phyloP scores from a whole-genome alignment of 1,140 invertebrate genomes.

The Dreissena polymorpha region DNA sequence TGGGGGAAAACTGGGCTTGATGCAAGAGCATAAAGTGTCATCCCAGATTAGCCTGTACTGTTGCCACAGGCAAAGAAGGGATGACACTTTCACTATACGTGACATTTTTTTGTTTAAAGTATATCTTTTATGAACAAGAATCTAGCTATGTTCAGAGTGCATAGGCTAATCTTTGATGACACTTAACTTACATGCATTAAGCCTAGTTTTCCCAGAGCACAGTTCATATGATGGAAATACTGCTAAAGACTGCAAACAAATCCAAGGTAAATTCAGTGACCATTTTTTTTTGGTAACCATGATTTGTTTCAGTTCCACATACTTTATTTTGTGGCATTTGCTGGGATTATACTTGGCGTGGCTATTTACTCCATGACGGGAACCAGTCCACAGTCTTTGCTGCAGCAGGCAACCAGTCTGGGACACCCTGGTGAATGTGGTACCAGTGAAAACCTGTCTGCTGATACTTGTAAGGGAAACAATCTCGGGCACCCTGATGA shows the following conservation, averaged over 20 bases:
- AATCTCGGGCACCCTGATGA: neutral
- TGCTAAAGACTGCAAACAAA: too few species aligned
- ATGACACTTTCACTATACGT: too few species aligned
- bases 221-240: too few species aligned
- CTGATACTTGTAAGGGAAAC: neutral
- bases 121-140: too few species aligned
- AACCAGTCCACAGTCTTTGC: slow-evolving; percentile 32
- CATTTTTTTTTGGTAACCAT: too few species aligned
- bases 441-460: neutral
- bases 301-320: slow-evolving; percentile 86
- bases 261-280: too few species aligned
- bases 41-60: neutral
- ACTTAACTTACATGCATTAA: too few species aligned
- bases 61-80: neutral
- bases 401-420: neutral
- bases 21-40: neutral
- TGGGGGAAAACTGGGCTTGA: too few species aligned
- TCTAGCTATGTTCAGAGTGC: too few species aligned
- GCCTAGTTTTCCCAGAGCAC: too few species aligned
- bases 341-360: slow-evolving; percentile 88
- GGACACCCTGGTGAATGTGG: neutral
- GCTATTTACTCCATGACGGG: slow-evolving; percentile 83
- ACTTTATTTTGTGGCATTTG: slow-evolving; percentile 89
- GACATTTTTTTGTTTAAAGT: too few species aligned
- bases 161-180: too few species aligned